Evolutionary conservation across 2,113 vertebrate species (phyloP).

Genomic region (Acanthisitta chloris): DNA sequence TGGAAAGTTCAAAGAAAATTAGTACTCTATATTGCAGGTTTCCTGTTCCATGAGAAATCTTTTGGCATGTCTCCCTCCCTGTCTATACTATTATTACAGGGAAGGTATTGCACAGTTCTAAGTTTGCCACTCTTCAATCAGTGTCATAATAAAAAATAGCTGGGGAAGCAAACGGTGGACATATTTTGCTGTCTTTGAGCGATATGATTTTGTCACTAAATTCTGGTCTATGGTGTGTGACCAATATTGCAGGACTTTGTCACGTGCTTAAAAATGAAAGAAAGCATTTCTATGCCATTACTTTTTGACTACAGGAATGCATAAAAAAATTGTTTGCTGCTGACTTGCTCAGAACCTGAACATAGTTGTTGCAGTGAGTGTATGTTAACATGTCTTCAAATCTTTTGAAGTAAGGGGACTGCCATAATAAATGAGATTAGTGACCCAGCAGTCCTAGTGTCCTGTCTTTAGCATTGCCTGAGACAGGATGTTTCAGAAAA

Average conservation of each 20-base stretch:
- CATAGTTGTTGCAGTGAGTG: neutral
- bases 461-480: neutral
- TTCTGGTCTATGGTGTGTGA: neutral
- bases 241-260: neutral
- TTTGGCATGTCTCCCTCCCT: neutral
- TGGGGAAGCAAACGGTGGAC: neutral
- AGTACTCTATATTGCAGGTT: neutral
- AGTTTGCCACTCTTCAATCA: neutral
- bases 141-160: neutral
- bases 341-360: neutral
- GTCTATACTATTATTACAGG: neutral
- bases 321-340: neutral
- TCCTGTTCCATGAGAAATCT: neutral
- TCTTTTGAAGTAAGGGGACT: neutral
- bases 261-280: neutral
- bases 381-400: neutral
- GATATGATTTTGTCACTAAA: neutral
- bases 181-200: neutral
- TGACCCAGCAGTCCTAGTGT: neutral
- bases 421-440: neutral
- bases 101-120: neutral
- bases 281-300: neutral
- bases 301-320: neutral
- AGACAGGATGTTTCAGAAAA: neutral
- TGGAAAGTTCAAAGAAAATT: conserved; percentile 34